Base-by-base conservation (phyloP, 2,888 invertebrate genomes). In the Atethmia centrago region DNA sequence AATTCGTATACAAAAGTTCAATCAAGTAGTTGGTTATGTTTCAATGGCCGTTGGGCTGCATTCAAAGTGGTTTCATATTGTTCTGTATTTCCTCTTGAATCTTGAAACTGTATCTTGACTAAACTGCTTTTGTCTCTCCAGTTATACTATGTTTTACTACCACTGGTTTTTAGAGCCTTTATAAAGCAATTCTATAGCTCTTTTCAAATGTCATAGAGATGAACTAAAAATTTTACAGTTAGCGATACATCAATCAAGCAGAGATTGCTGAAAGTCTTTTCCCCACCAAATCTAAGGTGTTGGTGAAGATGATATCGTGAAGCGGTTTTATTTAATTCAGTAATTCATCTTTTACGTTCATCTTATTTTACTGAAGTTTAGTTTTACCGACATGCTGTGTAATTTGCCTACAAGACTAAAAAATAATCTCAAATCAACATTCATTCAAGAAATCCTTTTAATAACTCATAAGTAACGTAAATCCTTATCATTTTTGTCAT, bases 401-500 rank as follows among this genome's bases (percentile, higher is more conserved):
- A 16, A 2, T 61, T n/a, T 42, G 10, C 0, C 25, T 25, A 25
- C 42, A 25, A n/a, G n/a, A n/a, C n/a, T n/a, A n/a, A n/a, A 45
- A 45, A 63, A 58, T 31, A 79, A 72, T 74, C 68, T 66, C n/a
- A 72, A 53, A 73, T 68, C 28, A 83, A 55, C 58, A 79, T 70
- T 49, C 36, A 65, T 80, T 80, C 47, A 53, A 79, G 36, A 79
- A 63, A 75, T 79, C 65, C 76, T 82, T 74, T 61, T 84, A 89
- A 92, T 92, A 89, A 89, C 88, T 91, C 91, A 91, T 82, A 74
- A 62, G 36, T 84, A 59, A 80, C 49, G 71, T 65, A 71, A 82
- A 91, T 91, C 92, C 92, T 95, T 95, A 95, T 95, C 94, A 89
- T 85, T 87, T 87, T 90, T 91, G 93, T 95, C 94, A 93, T 89